Conservation (phyloP, 2,797 vertebrate species). For the Cheracebus regulus region DNA sequence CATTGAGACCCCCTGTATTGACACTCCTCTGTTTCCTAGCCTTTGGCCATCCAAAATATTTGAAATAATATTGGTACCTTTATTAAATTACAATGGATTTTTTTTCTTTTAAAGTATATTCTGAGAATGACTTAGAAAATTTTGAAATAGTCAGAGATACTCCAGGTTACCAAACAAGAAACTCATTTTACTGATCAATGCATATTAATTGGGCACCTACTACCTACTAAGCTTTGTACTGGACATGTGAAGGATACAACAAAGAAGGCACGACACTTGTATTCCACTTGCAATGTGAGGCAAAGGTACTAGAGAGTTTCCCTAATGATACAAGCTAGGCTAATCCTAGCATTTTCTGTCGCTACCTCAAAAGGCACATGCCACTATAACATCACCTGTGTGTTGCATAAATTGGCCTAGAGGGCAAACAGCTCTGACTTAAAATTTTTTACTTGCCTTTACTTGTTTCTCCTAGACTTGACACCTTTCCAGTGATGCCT, state of each 20-base stretch:
- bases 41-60: not conserved
- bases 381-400: not conserved
- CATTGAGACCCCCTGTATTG: not conserved
- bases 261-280: not conserved
- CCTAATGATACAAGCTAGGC: not conserved
- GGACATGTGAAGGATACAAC: not conserved
- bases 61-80: not conserved
- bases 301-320: not conserved
- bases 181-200: not conserved
- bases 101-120: not conserved
- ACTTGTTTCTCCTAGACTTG: not conserved
- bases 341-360: not conserved
- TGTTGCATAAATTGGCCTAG: not conserved
- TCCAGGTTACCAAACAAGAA: not conserved
- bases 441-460: not conserved
- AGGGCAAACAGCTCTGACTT: not conserved
- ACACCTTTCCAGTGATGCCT: not conserved
- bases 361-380: not conserved
- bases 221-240: not conserved
- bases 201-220: not conserved
- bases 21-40: not conserved
- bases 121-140: not conserved
- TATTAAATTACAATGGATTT: not conserved
- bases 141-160: not conserved
- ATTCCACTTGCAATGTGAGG: not conserved